Percentiles rank a stretch among this genome's conserved stretches.
Evolutionary conservation across 2,113 vertebrate species (phyloP).

Genomic region (Plestiodon gilberti): DNA sequence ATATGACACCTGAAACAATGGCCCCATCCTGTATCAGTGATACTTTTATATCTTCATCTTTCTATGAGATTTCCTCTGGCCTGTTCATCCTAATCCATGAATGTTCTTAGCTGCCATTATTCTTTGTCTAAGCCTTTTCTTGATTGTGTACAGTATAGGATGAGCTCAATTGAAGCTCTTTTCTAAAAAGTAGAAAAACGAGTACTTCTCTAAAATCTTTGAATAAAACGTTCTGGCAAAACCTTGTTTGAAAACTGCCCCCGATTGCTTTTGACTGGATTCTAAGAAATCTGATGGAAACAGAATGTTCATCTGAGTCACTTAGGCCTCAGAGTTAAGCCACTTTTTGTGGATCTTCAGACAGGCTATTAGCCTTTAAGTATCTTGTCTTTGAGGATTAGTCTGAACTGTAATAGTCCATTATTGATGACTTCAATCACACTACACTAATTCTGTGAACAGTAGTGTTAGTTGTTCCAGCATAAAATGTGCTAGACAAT

Average conservation of each 20-base stretch:
- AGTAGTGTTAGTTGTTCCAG: not conserved
- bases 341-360: slow-evolving; percentile 24
- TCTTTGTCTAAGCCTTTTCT: not conserved
- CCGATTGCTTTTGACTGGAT: slow-evolving; percentile 38
- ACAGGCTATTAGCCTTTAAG: slow-evolving; percentile 36
- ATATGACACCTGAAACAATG: not conserved
- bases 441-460: slow-evolving; percentile 22
- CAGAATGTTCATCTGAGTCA: not conserved
- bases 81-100: not conserved
- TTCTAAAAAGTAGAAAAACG: not conserved
- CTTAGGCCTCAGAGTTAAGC: slow-evolving; percentile 34
- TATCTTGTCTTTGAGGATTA: slow-evolving; percentile 58
- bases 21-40: slow-evolving; percentile 14
- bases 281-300: slow-evolving; percentile 27
- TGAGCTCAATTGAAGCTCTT: not conserved
- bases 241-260: slow-evolving; percentile 24
- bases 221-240: slow-evolving; percentile 28
- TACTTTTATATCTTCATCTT: slow-evolving; percentile 32
- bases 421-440: slow-evolving; percentile 25
- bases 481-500: not conserved
- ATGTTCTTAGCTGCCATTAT: slow-evolving; percentile 11
- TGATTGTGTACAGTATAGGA: not conserved
- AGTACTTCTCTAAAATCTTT: slow-evolving; percentile 1
- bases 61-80: not conserved
- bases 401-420: slow-evolving; percentile 41